These are phyloP conservation scores for Palloptera scutellata DNA, from an alignment of 2,888 invertebrate genomes.

Conservation along the genomic window DNA sequence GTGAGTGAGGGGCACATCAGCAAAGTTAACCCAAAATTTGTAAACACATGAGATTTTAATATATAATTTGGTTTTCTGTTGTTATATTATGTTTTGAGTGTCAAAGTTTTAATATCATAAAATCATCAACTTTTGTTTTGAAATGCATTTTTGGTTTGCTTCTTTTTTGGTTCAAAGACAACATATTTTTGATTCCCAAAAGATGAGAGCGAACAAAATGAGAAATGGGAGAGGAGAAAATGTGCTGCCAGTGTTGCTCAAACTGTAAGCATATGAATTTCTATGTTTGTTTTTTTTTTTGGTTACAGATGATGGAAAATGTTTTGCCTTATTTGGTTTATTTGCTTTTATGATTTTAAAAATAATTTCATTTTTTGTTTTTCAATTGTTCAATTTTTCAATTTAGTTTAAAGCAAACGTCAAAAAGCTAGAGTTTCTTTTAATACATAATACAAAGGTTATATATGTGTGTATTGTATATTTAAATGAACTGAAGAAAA, in stretches of 20 bases:
- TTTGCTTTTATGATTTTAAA: not conserved
- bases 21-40: conserved; percentile 37
- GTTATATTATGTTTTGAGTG: conserved; percentile 46
- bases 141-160: conserved; percentile 5
- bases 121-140: conserved; percentile 51
- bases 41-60: conserved; percentile 34
- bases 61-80: conserved; percentile 40
- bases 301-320: conserved; percentile 8
- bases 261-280: too few relatives aligned
- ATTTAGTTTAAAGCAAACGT: not conserved
- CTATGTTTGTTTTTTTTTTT: conserved; percentile 26
- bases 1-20: conserved; percentile 30
- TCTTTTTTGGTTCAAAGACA: conserved; percentile 18
- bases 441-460: not conserved
- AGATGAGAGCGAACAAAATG: conserved; percentile 16
- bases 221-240: not conserved
- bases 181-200: conserved; percentile 14
- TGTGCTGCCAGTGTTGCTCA: not conserved
- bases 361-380: not conserved
- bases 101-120: conserved; percentile 63
- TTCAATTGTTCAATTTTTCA: not conserved
- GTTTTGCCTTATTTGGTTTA: not conserved
- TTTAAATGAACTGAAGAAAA: too few relatives aligned
- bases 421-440: not conserved
- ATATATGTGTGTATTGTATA: too few relatives aligned